phyloP scores from a whole-genome alignment of 2,113 vertebrate genomes.

The Oncorhynchus keta region DNA sequence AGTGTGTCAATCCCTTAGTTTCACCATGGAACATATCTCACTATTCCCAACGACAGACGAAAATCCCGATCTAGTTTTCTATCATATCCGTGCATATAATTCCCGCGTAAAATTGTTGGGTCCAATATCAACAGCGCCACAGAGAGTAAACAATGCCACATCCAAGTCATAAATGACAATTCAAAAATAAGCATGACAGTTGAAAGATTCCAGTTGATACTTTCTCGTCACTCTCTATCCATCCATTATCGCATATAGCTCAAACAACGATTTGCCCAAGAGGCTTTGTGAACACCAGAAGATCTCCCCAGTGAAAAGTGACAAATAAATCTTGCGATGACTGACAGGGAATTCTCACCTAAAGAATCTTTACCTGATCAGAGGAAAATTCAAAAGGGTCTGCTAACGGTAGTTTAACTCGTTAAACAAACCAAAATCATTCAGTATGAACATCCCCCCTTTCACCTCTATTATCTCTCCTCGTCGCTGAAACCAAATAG shows the following conservation, averaged over 20 bases:
- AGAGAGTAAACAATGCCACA: slow-evolving; percentile 46
- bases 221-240: slow-evolving; percentile 24
- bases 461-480: slow-evolving; percentile 13
- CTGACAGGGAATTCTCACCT: slow-evolving; percentile 21
- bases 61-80: slow-evolving; percentile 29
- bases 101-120: slow-evolving; percentile 43
- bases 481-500: slow-evolving; percentile 42
- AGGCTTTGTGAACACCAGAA: slow-evolving; percentile 22
- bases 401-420: background rate
- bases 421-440: background rate
- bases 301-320: slow-evolving; percentile 14
- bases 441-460: background rate
- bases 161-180: slow-evolving; percentile 63
- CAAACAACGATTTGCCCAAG: slow-evolving; percentile 46
- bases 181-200: slow-evolving; percentile 27
- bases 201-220: slow-evolving; percentile 36
- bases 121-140: slow-evolving; percentile 52
- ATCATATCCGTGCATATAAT: slow-evolving; percentile 33
- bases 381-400: background rate
- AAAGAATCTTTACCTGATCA: slow-evolving; percentile 45
- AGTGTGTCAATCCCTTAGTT: slow-evolving; percentile 33
- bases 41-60: slow-evolving; percentile 47
- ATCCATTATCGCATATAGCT: slow-evolving; percentile 33
- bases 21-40: slow-evolving; percentile 49
- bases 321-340: background rate